phyloP scores from a whole-genome alignment of 2,113 vertebrate species.

The Phocoena phocoena region DNA sequence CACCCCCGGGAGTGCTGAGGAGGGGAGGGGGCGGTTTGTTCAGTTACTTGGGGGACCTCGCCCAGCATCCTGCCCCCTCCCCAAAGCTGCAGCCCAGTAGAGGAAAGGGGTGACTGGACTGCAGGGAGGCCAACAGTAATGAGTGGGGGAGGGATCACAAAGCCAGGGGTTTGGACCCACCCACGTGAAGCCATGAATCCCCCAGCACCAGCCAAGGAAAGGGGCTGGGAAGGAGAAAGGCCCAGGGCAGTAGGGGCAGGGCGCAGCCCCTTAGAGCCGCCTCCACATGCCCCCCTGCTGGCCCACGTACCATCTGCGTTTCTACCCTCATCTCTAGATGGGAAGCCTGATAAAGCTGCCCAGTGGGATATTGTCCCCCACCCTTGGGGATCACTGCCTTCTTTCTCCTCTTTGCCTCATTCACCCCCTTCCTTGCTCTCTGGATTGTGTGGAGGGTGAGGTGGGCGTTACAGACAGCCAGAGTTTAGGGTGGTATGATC shows the following conservation, averaged over 20 bases:
- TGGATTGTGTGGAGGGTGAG: not conserved
- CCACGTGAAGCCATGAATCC: conserved; percentile 53
- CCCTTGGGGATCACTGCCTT: conserved; percentile 4
- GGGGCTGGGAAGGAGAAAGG: not conserved
- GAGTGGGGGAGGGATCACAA: not conserved
- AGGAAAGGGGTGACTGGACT: not conserved
- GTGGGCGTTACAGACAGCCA: conserved; percentile 10
- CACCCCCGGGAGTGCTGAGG: conserved; percentile 42
- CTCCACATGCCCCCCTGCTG: not conserved
- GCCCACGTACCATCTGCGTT: conserved; percentile 14
- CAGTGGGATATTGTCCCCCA: not conserved
- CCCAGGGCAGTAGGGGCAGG: not conserved
- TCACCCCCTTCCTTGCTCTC: conserved; percentile 7
- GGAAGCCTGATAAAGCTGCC: conserved; percentile 42
- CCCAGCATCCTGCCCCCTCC: conserved; percentile 34
- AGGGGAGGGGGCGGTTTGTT: conserved; percentile 59
- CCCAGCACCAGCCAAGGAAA: conserved; percentile 27
- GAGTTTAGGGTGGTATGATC: not conserved
- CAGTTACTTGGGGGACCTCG: conserved; percentile 48
- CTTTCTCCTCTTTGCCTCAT: not conserved
- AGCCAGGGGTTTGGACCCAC: conserved; percentile 21
- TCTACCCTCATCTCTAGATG: conserved; percentile 14
- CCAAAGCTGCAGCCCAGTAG: not conserved
- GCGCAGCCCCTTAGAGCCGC: not conserved
- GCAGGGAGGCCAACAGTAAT: not conserved